Evolutionary conservation across 2,888 invertebrate genomes (phyloP), one percentile per base, ranked within the genome.

Genomic region (Lissonota sp.): DNA sequence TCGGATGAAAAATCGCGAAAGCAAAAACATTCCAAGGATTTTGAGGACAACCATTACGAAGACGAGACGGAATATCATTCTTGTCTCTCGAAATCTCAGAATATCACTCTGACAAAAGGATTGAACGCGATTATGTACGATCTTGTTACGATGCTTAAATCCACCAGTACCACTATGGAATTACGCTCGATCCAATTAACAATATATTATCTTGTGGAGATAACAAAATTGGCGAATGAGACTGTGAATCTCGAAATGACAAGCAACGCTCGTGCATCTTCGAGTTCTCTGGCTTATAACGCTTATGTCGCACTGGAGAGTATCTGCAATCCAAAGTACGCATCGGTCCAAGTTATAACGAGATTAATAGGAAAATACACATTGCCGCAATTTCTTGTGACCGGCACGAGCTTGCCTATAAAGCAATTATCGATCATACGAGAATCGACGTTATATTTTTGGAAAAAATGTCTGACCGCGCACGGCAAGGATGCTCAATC

Each of bases 281-380:
- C 86, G 5, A 84, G 86, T 16, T 88, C 91, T 4, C 79, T 92
- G 14, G 86, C 88, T 2, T 88, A 90, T 73, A 93, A 92, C 82
- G 91, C 93, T 6, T 93, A 92, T 79, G 87, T 86, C 7, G 91
- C 91, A 8, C 85, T 93, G 16, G 86, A 88, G 70, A 85, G 87
- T 49, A 82, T 93, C 0, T 93, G 93, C 81, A 86, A 90, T 69
- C 88, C 89, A 3, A 89, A 92, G 12, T 94, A 94, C 85, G 94
- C 94, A 1, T 85, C 91, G 46, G 85, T 93, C 5, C 83, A 89
- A 10, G 84, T 90, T 6, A 91, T 92, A 8, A 89, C 93, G 26
- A 87, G 85, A 57, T 69, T 91, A 46, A 93, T 94, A 40, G 92
- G 93, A 69, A 93, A 92, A 78, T 89, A 92, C 78, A 80, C 93